Conservation (phyloP, 2,888 invertebrate genomes). For the Stenodema calcarata region DNA sequence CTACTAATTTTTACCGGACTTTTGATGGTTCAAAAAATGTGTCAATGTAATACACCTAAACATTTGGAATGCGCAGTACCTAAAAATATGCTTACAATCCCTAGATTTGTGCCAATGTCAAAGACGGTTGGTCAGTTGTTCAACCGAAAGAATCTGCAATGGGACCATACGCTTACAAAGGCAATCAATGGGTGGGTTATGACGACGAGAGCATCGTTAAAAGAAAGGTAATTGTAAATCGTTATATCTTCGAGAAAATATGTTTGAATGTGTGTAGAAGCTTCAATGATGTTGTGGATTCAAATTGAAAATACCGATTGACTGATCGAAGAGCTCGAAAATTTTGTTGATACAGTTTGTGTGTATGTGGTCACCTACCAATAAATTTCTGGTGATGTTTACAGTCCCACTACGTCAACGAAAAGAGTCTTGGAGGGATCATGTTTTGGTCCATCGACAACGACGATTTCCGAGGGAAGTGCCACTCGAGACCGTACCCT, state of each 20-base stretch:
- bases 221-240: constrained; percentile 63
- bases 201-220: constrained; percentile 71
- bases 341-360: too few species aligned
- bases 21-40: too few species aligned
- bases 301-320: too few species aligned
- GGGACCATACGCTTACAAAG: constrained; percentile 88
- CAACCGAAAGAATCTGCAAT: constrained; percentile 81
- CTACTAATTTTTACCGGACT: too few species aligned
- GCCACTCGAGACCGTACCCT: constrained; percentile 85
- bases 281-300: too few species aligned
- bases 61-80: too few species aligned
- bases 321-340: too few species aligned
- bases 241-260: too few species aligned
- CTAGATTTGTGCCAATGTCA: constrained; percentile 84
- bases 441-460: constrained; percentile 96
- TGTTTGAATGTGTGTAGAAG: too few species aligned
- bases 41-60: too few species aligned
- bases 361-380: not conserved
- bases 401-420: constrained; percentile 82
- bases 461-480: constrained; percentile 91
- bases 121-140: constrained; percentile 81
- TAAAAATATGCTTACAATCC: not conserved
- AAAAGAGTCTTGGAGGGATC: constrained; percentile 84
- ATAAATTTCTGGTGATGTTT: not conserved
- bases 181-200: constrained; percentile 93